Percentiles rank a stretch among this genome's conserved stretches.
phyloP scores from a whole-genome alignment of 2,888 invertebrate genomes.

The Scaptomyza parva region DNA sequence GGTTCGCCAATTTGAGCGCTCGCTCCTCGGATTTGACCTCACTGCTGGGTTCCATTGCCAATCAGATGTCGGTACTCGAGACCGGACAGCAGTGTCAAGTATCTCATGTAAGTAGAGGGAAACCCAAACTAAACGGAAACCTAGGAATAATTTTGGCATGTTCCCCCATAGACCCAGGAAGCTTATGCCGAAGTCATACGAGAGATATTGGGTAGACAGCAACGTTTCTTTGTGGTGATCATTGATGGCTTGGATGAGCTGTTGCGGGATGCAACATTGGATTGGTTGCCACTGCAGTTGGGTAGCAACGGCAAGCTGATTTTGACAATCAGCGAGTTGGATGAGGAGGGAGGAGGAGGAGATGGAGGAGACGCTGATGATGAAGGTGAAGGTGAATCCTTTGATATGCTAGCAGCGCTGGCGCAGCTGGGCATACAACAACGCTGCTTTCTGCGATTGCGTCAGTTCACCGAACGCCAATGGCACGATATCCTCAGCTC shows the following conservation, averaged over 20 bases:
- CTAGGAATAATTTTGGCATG: not conserved
- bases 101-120: conserved; percentile 86
- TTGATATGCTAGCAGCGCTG: conserved; percentile 74
- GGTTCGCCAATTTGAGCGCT: conserved; percentile 82
- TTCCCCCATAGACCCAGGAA: conserved; percentile 87
- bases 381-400: conserved; percentile 35
- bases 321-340: conserved; percentile 86
- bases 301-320: conserved; percentile 92
- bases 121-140: not conserved
- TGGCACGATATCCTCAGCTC: conserved; percentile 83
- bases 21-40: conserved; percentile 82
- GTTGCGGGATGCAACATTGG: conserved; percentile 85
- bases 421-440: conserved; percentile 77
- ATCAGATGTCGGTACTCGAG: conserved; percentile 90
- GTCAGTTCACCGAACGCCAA: conserved; percentile 82
- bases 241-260: conserved; percentile 91
- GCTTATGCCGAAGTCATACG: conserved; percentile 88
- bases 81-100: conserved; percentile 88
- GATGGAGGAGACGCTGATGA: conserved; percentile 19
- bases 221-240: conserved; percentile 88
- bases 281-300: conserved; percentile 91
- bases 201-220: conserved; percentile 76
- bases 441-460: conserved; percentile 81
- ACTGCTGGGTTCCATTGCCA: conserved; percentile 90
- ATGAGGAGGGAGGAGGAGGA: conserved; percentile 43